Percentiles rank a stretch among this genome's conserved stretches.
Evolutionary conservation across 1,140 invertebrate species (phyloP).

Genomic region (Oreohelix idahoensis): DNA sequence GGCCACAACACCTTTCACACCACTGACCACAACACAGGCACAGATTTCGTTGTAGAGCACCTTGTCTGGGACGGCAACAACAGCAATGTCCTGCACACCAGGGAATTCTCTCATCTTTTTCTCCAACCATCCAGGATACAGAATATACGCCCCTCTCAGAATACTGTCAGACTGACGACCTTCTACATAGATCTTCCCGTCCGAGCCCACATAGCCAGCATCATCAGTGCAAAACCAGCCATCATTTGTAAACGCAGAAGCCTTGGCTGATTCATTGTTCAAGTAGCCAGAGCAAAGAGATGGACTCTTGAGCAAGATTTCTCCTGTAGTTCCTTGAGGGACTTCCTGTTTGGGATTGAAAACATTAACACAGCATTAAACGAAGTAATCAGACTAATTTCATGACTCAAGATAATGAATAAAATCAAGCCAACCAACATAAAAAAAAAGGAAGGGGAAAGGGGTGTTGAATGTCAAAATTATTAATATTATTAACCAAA

Average conservation of each 20-base stretch:
- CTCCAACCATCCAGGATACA: slow-evolving; percentile 48
- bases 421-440: too few species aligned
- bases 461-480: too few species aligned
- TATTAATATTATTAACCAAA: too few species aligned
- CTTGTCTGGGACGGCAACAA: slow-evolving; percentile 44
- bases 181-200: slow-evolving; percentile 32
- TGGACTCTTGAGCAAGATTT: slow-evolving; percentile 38
- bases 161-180: slow-evolving; percentile 46
- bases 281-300: slow-evolving; percentile 37
- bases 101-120: slow-evolving; percentile 23
- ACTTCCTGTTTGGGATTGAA: slow-evolving; percentile 29
- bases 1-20: slow-evolving; percentile 8
- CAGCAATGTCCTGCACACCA: slow-evolving; percentile 34
- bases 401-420: too few species aligned
- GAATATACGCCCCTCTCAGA: slow-evolving; percentile 36
- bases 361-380: too few species aligned
- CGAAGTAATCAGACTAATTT: too few species aligned
- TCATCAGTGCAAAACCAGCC: slow-evolving; percentile 51
- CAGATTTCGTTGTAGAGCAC: slow-evolving; percentile 47
- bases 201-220: slow-evolving; percentile 36
- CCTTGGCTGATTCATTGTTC: slow-evolving; percentile 37
- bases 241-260: slow-evolving; percentile 34
- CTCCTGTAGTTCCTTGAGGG: slow-evolving; percentile 29
- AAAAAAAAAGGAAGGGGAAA: too few species aligned
- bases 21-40: slow-evolving; percentile 41